A percentile compares a stretch with the other conserved stretches of the same genome.
Conservation (phyloP, 2,797 vertebrate species). For the Labroides dimidiatus region DNA sequence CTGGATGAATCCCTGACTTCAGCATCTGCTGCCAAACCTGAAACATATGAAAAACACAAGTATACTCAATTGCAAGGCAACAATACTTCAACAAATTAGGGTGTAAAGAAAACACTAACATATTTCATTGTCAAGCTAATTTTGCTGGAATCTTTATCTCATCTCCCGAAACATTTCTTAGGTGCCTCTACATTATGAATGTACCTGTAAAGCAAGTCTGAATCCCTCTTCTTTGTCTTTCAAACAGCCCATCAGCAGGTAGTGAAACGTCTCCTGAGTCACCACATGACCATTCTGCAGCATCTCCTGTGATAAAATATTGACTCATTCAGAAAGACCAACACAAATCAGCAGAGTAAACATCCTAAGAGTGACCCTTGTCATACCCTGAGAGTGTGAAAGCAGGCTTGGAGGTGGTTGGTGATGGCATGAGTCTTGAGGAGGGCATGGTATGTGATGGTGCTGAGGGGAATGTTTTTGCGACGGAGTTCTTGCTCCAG, state of each 20-base stretch:
- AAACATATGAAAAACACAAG: conserved; percentile 8
- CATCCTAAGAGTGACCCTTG: not conserved
- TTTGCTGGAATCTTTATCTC: no score
- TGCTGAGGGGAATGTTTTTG: conserved; percentile 85
- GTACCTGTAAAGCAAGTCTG: conserved; percentile 90
- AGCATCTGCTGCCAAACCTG: conserved; percentile 96
- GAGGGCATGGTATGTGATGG: conserved; percentile 90
- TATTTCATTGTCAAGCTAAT: not conserved
- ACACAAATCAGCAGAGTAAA: not conserved
- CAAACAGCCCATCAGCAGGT: conserved; percentile 92
- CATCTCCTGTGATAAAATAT: conserved; percentile 86
- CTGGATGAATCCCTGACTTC: conserved; percentile 83
- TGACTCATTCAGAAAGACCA: conserved; percentile 1
- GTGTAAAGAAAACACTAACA: not conserved
- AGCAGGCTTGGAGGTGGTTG: conserved; percentile 88
- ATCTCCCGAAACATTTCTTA: no score
- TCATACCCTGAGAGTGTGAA: conserved; percentile 89
- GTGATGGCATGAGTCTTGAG: conserved; percentile 89
- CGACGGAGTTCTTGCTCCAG: conserved; percentile 88
- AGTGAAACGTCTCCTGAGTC: conserved; percentile 91
- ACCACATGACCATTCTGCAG: conserved; percentile 85
- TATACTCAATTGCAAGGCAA: no score
- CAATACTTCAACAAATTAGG: not conserved
- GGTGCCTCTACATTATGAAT: not conserved
- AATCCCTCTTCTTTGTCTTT: conserved; percentile 90